Evolutionary conservation across 1,140 invertebrate species (phyloP).

Genomic region (Penaeus chinensis): DNA sequence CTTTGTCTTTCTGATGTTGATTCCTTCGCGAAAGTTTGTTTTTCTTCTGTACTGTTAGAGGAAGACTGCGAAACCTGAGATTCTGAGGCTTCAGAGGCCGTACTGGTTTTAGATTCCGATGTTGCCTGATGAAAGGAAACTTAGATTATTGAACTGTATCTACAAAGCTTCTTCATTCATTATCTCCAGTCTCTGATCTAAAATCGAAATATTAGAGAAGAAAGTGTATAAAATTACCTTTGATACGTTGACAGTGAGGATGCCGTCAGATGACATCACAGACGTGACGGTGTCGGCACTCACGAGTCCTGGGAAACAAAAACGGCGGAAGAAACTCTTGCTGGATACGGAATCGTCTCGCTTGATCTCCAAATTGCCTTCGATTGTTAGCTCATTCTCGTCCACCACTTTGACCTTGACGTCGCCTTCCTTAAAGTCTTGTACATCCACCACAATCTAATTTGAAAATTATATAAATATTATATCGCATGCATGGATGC

Average conservation of each 20-base stretch:
- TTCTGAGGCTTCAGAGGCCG: no score
- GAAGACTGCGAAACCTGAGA: no score
- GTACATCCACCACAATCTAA: conserved; percentile 48
- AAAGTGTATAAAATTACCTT: background rate
- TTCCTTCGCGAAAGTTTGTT: no score
- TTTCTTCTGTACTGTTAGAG: no score
- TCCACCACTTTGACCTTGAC: conserved; percentile 28
- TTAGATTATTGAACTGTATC: no score
- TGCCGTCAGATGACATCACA: conserved; percentile 39
- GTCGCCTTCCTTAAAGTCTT: conserved; percentile 38
- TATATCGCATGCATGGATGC: no score
- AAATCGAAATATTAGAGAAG: no score
- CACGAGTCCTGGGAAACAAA: conserved; percentile 36
- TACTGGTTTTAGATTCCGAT: no score
- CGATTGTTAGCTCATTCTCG: conserved; percentile 38
- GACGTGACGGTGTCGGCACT: conserved; percentile 13
- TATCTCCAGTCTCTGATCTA: no score
- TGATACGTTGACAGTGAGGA: conserved; percentile 45
- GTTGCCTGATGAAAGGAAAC: no score
- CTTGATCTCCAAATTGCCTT: conserved; percentile 38
- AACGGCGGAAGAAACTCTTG: conserved; percentile 30
- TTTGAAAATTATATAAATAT: background rate
- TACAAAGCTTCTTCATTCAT: no score
- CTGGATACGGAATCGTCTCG: background rate
- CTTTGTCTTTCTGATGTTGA: no score